These are phyloP conservation scores for Drosophila phalerata DNA, from an alignment of 2,888 invertebrate species.

Conservation along the genomic window DNA sequence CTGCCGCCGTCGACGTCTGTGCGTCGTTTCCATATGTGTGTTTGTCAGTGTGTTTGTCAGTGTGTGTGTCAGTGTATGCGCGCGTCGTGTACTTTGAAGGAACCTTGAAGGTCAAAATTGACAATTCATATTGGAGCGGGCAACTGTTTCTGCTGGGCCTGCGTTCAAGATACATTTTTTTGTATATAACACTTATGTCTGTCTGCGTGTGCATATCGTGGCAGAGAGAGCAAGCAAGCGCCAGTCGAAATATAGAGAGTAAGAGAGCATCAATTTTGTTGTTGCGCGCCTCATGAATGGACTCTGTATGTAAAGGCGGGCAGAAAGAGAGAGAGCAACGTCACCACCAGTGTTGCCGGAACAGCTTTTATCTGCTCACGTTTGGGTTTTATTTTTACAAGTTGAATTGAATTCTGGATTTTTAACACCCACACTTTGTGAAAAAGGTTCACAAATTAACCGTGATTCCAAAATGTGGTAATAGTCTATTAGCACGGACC, in stretches of 20 bases:
- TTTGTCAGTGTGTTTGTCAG: background rate
- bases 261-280: constrained; percentile 31
- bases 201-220: constrained; percentile 22
- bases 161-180: constrained; percentile 59
- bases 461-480: no score
- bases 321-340: constrained; percentile 25
- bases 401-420: no score
- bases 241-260: background rate
- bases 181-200: constrained; percentile 8
- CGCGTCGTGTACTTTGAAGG: constrained; percentile 82
- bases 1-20: constrained; percentile 34
- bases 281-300: constrained; percentile 43
- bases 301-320: constrained; percentile 23
- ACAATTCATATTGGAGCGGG: constrained; percentile 79
- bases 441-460: no score
- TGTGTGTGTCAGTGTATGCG: constrained; percentile 24
- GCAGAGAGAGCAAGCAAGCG: constrained; percentile 27
- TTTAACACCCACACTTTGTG: no score
- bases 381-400: no score
- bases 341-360: background rate
- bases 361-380: no score
- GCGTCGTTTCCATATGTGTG: constrained; percentile 39
- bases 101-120: constrained; percentile 86
- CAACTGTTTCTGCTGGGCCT: constrained; percentile 53
- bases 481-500: no score